Base-by-base conservation (phyloP, 2,888 invertebrate genomes). In the Bellardia bayeri region DNA sequence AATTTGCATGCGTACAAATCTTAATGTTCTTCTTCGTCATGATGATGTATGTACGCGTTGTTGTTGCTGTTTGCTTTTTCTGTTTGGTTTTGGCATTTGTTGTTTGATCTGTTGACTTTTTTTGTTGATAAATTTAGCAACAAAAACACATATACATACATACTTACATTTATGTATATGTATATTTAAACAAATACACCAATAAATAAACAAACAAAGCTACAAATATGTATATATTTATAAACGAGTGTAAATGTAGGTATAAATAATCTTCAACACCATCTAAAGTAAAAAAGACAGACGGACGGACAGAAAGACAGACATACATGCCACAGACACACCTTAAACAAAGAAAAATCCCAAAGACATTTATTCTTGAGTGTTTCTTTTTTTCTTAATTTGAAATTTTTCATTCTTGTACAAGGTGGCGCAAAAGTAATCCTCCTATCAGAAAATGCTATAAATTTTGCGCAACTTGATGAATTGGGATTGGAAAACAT, bases 1-100 rank as follows among this genome's bases (percentile, higher is more conserved):
- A 87, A 87, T 85, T 87, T 87, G 87, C 87, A 87, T 87, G 87
- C 82, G 78, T 85, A 74, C 83, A 78, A 71, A 83, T 83, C 69
- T 83, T 23, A 76, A 69, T 63, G 66, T 82, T 76, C 69, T 69
- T 76, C 76, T 63, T 56, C 56, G 23, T 58, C 45, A 54, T 49
- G 33, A 71, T 37, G 23, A 23, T 23, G 23, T 23, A 23, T 23
- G 23, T 23, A 23, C 23, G 23, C 23, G 23, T 23, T 23, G 76
- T 71, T 45, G 54, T 75, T 9, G 61, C 8, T 63, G 37, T 71
- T 56, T 79, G 33, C 37, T 66, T 56, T n/a, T n/a, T n/a, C 8
- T 63, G 37, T 71, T 56, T 79, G 33, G 23, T 66, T 56, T 33
- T 64, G 69, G 51, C 51, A 68, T 84, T 80, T 71, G 80, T 51